These are phyloP conservation scores for Pagrus major DNA, from an alignment of 2,113 vertebrate species.

Conservation along the genomic window DNA sequence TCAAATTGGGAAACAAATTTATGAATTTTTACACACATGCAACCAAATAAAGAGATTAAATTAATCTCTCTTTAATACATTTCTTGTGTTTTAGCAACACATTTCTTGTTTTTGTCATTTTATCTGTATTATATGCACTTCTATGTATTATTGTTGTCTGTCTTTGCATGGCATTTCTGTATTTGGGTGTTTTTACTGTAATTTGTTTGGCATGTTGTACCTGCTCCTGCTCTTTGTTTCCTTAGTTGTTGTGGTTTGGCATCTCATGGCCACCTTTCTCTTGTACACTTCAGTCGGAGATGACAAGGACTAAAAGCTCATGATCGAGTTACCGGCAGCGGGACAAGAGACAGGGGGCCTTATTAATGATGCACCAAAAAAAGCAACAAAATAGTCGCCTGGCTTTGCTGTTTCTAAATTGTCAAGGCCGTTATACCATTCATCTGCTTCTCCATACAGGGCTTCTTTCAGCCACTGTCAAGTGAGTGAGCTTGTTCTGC, in stretches of 20 bases:
- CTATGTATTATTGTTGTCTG: no score
- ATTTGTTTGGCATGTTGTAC: not conserved
- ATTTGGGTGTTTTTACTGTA: not conserved
- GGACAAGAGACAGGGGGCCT: not conserved
- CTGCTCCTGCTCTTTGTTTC: not conserved
- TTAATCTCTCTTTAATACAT: no score
- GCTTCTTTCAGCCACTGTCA: slow-evolving; percentile 56
- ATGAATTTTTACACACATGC: not conserved
- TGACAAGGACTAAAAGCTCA: slow-evolving; percentile 19
- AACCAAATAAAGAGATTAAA: not conserved
- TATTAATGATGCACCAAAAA: slow-evolving; percentile 11
- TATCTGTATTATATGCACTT: no score
- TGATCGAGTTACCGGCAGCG: slow-evolving; percentile 1
- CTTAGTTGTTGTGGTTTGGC: no score
- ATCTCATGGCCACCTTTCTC: not conserved
- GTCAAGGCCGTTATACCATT: slow-evolving; percentile 17
- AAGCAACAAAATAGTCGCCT: not conserved
- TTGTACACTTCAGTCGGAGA: not conserved
- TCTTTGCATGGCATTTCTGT: not conserved
- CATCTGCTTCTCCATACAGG: slow-evolving; percentile 17
- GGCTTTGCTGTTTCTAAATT: not conserved
- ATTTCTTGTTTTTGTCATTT: no score
- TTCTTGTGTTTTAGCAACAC: no score
- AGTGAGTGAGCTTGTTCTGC: slow-evolving; percentile 28
- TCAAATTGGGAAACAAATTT: not conserved